phyloP scores from a whole-genome alignment of 2,797 vertebrate species.

The Molothrus aeneus region DNA sequence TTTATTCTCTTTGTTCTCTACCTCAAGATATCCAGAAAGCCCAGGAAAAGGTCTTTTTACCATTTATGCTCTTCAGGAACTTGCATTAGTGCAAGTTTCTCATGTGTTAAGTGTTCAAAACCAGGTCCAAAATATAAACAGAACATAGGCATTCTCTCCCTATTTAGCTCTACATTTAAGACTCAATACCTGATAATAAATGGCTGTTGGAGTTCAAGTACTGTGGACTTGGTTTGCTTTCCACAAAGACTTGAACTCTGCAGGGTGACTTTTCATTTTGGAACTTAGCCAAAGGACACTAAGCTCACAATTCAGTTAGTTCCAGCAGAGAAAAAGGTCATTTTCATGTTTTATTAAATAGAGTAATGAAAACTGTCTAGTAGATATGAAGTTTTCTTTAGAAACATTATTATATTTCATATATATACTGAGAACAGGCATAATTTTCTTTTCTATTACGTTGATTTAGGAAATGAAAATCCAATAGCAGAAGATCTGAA shows the following conservation, averaged over 20 bases:
- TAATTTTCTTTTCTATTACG: slow-evolving; percentile 12
- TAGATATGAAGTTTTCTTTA: slow-evolving; percentile 24
- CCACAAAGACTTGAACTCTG: slow-evolving; percentile 20
- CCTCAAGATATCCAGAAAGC: neutral
- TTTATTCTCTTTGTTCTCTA: neutral
- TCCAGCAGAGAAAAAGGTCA: slow-evolving; percentile 1
- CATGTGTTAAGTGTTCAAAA: neutral
- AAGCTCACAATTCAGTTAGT: slow-evolving; percentile 26
- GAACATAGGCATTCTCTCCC: neutral
- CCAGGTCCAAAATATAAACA: neutral
- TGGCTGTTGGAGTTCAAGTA: neutral
- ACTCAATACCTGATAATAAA: neutral
- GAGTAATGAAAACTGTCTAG: slow-evolving; percentile 24
- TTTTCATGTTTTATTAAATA: slow-evolving; percentile 43
- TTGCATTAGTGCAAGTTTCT: neutral
- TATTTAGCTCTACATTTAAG: neutral
- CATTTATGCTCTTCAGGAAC: neutral
- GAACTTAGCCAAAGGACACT: slow-evolving; percentile 26
- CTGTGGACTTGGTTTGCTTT: slow-evolving; percentile 18
- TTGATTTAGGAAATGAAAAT: slow-evolving; percentile 51
- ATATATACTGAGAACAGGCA: neutral
- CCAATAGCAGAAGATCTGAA: slow-evolving; percentile 39
- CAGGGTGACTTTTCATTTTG: slow-evolving; percentile 46
- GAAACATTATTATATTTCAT: slow-evolving; percentile 44
- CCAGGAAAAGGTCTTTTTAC: neutral